Base-by-base conservation (phyloP, 2,797 vertebrate genomes). In the Luscinia megarhynchos region DNA sequence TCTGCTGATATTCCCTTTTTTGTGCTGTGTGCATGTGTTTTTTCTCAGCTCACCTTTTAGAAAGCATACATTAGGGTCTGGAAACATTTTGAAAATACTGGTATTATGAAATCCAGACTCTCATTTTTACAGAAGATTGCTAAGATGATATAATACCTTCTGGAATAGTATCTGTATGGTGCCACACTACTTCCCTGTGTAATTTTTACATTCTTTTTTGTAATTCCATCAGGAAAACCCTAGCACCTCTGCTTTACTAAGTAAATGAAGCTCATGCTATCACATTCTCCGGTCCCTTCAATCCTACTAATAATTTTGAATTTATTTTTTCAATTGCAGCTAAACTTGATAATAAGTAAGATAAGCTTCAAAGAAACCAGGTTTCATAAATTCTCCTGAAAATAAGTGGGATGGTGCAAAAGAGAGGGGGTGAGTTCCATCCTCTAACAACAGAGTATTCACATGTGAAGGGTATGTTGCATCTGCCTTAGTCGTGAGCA, bases 21-120 rank as follows among this genome's bases (percentile, higher is more conserved):
- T 14, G 10, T 32, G 55, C 22, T 0, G 8, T 0, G 0, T 50
- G 17, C 41, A 32, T 19, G 6, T n/a, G 10, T 41, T 50, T 34
- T 67, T 75, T 69, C 59, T 61, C 24, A 38, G 4, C n/a, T 90
- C 27, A 8, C 19, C 41, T 5, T 59, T 57, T n/a, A 38, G 32
- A 59, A 81, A 29, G 10, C 34, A 3, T 14, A n/a, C 15, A 4
- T 1, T 22, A 14, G 58, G 19, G 12, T 80, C 41, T 59, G 32
- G 48, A 81, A 79, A 38, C 8, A 3, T 41, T 55, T 66, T 62
- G 58, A 73, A 76, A 90, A 62, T 43, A 23, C 8, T 81, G 8
- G 2, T n/a, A 20, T 74, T 76, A 26, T 3, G 30, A 89, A 85
- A 45, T 77, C 7, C 32, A 74, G 43, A 23, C 26, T 73, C 19